Evolutionary conservation across 2,888 invertebrate genomes (phyloP).

Genomic region (Zootermopsis nevadensis): DNA sequence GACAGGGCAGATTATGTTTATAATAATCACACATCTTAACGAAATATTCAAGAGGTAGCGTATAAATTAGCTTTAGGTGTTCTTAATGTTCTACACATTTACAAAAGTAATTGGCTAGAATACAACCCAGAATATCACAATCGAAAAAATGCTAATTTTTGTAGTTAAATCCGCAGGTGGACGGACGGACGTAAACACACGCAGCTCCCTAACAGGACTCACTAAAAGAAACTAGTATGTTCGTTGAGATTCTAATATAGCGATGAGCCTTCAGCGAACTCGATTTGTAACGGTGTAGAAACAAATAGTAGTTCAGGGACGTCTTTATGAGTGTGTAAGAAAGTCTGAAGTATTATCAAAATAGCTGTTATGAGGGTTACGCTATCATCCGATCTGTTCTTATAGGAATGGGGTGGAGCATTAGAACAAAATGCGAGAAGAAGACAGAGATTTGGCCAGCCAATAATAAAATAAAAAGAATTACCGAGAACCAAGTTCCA

Average conservation of each 20-base stretch:
- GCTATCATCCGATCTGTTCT: neutral
- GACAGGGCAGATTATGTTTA: no score
- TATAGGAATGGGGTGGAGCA: neutral
- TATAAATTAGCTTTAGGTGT: no score
- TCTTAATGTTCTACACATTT: no score
- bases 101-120: no score
- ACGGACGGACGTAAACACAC: no score
- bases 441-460: conserved; percentile 2
- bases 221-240: no score
- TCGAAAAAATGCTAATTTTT: no score
- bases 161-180: no score
- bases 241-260: neutral
- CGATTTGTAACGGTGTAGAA: neutral
- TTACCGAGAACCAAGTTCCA: conserved; percentile 13
- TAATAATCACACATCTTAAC: no score
- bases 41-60: no score
- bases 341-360: neutral
- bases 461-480: conserved; percentile 23
- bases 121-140: no score
- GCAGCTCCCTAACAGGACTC: no score
- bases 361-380: conserved; percentile 7
- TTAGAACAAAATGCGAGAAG: neutral
- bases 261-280: neutral
- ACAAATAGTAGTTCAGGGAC: neutral
- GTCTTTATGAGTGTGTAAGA: neutral